Percentiles rank a stretch among this genome's conserved stretches.
phyloP scores from a whole-genome alignment of 2,113 vertebrate species.

The Aramus guarauna region DNA sequence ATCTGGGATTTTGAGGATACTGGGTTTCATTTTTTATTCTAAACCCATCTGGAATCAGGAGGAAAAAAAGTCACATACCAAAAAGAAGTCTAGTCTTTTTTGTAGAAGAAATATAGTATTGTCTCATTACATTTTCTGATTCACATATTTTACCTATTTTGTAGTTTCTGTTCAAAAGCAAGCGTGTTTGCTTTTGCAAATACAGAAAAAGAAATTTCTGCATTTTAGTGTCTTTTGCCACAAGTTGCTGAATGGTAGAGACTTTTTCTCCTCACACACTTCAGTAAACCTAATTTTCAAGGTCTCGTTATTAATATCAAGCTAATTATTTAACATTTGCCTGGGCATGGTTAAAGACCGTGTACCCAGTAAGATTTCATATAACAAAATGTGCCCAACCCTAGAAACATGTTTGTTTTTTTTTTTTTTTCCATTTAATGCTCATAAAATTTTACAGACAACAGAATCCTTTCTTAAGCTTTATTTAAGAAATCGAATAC shows the following conservation, averaged over 20 bases:
- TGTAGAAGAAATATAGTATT: neutral
- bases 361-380: slow-evolving; percentile 54
- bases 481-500: slow-evolving; percentile 84
- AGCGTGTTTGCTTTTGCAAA: neutral
- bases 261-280: slow-evolving; percentile 46
- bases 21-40: neutral
- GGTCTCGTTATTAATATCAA: slow-evolving; percentile 33
- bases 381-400: slow-evolving; percentile 67
- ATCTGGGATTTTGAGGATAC: neutral
- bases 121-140: neutral
- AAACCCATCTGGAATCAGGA: neutral
- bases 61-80: slow-evolving; percentile 47
- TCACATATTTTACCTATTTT: neutral
- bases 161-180: neutral
- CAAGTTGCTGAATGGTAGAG: neutral
- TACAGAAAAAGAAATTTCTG: neutral
- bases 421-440: slow-evolving; percentile 73
- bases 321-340: slow-evolving; percentile 21
- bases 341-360: slow-evolving; percentile 54
- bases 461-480: slow-evolving; percentile 81
- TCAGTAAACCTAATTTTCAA: slow-evolving; percentile 8
- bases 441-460: slow-evolving; percentile 79
- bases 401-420: slow-evolving; percentile 63
- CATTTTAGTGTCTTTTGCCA: slow-evolving; percentile 1
- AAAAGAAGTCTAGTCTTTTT: neutral